Percentiles rank a stretch among this genome's conserved stretches.
Evolutionary conservation across 2,113 vertebrate species (phyloP).

Genomic region (Rhea pennata): DNA sequence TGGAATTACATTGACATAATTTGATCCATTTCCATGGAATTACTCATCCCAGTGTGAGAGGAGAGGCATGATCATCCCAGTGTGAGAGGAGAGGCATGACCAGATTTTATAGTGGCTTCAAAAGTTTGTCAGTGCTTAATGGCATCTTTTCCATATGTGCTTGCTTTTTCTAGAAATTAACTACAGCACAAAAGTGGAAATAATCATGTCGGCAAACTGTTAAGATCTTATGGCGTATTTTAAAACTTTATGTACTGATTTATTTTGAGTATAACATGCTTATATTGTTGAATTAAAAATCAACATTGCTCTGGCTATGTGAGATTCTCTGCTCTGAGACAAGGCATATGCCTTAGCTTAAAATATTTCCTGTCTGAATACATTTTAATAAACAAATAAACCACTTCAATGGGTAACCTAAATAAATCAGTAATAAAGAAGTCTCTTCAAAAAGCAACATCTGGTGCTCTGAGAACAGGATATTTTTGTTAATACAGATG

Average conservation of each 20-base stretch:
- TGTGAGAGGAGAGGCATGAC: not conserved
- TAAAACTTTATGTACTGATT: conserved; percentile 63
- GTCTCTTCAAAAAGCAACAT: conserved; percentile 35
- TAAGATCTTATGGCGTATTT: conserved; percentile 52
- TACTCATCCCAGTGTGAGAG: not conserved
- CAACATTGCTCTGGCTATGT: conserved; percentile 30
- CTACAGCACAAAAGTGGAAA: conserved; percentile 32
- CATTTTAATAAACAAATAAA: conserved; percentile 61
- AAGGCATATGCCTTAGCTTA: conserved; percentile 30
- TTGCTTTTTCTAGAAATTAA: conserved; percentile 48
- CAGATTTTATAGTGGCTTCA: not conserved
- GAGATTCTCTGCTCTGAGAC: not conserved
- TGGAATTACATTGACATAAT: not conserved
- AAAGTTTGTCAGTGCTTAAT: conserved; percentile 26
- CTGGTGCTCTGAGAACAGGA: not conserved
- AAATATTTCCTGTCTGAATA: conserved; percentile 41
- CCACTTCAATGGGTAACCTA: conserved; percentile 51
- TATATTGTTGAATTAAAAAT: not conserved
- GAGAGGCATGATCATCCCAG: not conserved
- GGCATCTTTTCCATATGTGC: not conserved
- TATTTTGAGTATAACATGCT: conserved; percentile 43
- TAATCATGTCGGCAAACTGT: conserved; percentile 47
- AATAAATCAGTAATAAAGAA: conserved; percentile 59
- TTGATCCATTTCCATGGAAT: not conserved
- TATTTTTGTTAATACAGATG: conserved; percentile 19